Percentiles rank a stretch among this genome's conserved stretches.
Conservation (phyloP, 2,113 vertebrate species). For the Actinemys pallida region DNA sequence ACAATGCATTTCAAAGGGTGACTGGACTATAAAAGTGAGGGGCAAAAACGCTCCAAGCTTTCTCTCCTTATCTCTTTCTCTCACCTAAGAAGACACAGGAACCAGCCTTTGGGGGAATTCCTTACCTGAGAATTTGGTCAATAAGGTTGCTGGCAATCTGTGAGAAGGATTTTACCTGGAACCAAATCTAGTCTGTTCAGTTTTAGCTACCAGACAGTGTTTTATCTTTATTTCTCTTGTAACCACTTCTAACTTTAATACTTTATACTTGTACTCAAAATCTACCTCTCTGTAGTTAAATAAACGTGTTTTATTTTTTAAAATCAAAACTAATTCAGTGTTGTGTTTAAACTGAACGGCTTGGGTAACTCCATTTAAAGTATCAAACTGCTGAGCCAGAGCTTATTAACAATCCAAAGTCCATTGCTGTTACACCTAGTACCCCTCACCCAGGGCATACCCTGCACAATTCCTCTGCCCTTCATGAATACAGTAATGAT, state of each 20-base stretch:
- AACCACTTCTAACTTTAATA: background rate
- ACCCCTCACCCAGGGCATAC: background rate
- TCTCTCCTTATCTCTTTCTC: too few species aligned
- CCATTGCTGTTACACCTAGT: background rate
- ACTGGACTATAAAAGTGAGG: background rate
- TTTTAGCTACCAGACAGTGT: background rate
- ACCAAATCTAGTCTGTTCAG: background rate
- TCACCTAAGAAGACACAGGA: background rate
- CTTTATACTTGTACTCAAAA: background rate
- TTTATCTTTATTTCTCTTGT: background rate
- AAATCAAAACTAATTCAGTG: background rate
- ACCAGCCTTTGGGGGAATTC: background rate
- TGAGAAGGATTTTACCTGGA: background rate
- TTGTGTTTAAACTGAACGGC: background rate
- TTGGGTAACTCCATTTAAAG: background rate
- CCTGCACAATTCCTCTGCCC: rapidly evolving
- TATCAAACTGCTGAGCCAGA: background rate
- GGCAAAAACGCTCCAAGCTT: background rate
- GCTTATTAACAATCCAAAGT: background rate
- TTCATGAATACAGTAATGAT: background rate
- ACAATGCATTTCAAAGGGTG: too few species aligned
- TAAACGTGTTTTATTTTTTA: background rate
- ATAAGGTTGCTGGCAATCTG: background rate
- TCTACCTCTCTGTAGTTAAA: background rate
- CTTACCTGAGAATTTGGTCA: background rate